Evolutionary conservation across 2,113 vertebrate species (phyloP), one percentile per base, ranked within the genome.

Genomic region (Dermatemys mawii): DNA sequence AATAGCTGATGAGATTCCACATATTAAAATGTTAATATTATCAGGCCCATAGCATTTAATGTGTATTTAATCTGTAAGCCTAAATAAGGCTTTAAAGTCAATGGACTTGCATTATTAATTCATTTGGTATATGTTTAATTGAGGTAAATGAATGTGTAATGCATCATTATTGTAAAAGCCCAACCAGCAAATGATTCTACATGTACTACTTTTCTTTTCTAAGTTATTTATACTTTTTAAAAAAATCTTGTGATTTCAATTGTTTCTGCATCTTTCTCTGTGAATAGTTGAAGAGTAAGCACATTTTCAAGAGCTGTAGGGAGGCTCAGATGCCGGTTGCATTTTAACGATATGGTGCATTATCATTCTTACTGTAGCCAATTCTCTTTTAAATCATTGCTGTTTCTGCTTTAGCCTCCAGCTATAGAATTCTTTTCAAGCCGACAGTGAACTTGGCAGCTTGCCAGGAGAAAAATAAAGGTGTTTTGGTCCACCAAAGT

Each of bases 371-470:
- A 99, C 98, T 98, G 98, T 99, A 98, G 98, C 98, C 97, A 98
- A 98, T 99, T 98, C 98, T 98, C 98, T 98, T 98, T 98, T 98
- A 98, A 98, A 98, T 98, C 98, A 98, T 98, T 99, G 98, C 94
- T 97, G 98, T 98, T 98, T 98, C 97, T 98, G 97, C 98, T 98
- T 98, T 98, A 97, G 97, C 98, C 98, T 98, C 98, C 97, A 98
- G 98, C 98, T 98, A 98, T 98, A 98, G 98, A 98, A 98, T 98
- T 98, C 97, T 98, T 99, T 99, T 98, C 98, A 98, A 98, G 96
- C 98, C 90, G 96, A 91, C 98, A 99, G 98, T 97, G 97, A 97
- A 97, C 96, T 98, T 99, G 98, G 99, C 98, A 95, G 96, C 93
- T 97, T 27, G 98, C 98, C 98, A 98, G 97, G 90, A 97, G 96